These are phyloP conservation scores for Paramisgurnus dabryanus DNA, from an alignment of 2,113 vertebrate species.

Conservation along the genomic window DNA sequence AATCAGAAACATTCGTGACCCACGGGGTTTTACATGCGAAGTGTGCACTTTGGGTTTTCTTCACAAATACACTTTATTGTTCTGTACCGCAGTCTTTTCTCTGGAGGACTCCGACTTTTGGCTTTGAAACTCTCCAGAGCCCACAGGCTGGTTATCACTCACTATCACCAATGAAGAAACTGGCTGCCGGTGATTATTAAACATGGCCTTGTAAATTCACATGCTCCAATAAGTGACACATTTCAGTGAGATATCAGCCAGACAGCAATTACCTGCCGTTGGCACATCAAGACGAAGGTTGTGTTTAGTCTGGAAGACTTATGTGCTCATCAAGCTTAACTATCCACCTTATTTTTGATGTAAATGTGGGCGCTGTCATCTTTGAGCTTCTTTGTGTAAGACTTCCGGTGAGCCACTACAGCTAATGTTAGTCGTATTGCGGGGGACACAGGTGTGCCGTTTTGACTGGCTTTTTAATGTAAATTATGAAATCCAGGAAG, in stretches of 20 bases:
- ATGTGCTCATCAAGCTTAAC: too few relatives aligned
- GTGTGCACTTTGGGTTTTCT: conserved; percentile 52
- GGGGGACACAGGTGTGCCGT: too few relatives aligned
- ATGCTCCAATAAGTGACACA: conserved; percentile 59
- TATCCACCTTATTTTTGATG: too few relatives aligned
- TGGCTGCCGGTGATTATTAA: conserved; percentile 52
- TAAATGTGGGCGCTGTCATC: too few relatives aligned
- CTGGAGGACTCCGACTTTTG: conserved; percentile 53
- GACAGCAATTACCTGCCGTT: conserved; percentile 57
- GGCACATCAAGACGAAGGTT: conserved; percentile 51
- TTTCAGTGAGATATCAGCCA: conserved; percentile 56
- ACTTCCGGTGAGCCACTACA: too few relatives aligned
- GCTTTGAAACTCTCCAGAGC: conserved; percentile 53
- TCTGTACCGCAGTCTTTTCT: conserved; percentile 45
- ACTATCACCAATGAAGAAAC: conserved; percentile 56
- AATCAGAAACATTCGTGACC: conserved; percentile 52
- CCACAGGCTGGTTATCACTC: conserved; percentile 55
- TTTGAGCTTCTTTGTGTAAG: too few relatives aligned
- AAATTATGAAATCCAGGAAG: too few relatives aligned
- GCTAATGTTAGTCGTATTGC: too few relatives aligned
- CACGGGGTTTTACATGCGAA: conserved; percentile 50
- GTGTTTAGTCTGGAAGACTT: conserved; percentile 52
- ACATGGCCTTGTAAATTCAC: conserved; percentile 52
- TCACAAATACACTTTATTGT: conserved; percentile 57
- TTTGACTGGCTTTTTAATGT: too few relatives aligned